Percentiles rank a stretch among this genome's conserved stretches.
Evolutionary conservation across 2,113 vertebrate genomes (phyloP).

Genomic region (Prietella phreatophila): DNA sequence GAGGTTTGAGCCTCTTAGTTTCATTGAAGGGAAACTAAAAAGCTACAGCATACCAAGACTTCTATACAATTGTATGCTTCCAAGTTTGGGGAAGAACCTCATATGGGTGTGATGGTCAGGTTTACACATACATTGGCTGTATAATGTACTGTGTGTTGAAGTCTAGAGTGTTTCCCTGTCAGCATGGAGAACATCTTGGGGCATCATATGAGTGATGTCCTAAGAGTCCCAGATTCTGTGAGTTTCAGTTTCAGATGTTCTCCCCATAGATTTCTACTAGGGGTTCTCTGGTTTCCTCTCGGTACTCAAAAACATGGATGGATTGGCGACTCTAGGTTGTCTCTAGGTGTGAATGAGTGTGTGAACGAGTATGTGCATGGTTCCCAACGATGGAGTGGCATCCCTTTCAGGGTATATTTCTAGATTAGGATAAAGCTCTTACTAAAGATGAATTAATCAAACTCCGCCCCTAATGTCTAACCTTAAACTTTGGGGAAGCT

Average conservation of each 20-base stretch:
- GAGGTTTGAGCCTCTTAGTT: not conserved
- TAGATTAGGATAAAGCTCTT: not conserved
- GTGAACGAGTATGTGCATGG: not conserved
- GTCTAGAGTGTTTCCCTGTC: not conserved
- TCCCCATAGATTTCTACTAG: not conserved
- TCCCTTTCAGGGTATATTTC: not conserved
- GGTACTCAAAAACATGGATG: not conserved
- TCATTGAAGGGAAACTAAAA: not conserved
- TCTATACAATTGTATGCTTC: not conserved
- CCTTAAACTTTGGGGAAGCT: not conserved
- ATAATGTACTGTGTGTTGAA: not conserved
- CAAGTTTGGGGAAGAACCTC: not conserved
- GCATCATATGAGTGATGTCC: not conserved
- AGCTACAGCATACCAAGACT: not conserved
- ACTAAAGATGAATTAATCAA: not conserved
- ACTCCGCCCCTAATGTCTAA: not conserved
- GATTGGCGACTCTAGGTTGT: not conserved
- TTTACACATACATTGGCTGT: not conserved
- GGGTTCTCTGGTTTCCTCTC: not conserved
- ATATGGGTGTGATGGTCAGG: not conserved
- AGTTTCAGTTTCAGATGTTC: not conserved
- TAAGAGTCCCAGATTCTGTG: not conserved
- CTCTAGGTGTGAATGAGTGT: not conserved
- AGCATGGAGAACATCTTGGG: not conserved
- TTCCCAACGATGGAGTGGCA: not conserved